Evolutionary conservation across 1,140 invertebrate species (phyloP).

Genomic region (Streblospio benedicti): DNA sequence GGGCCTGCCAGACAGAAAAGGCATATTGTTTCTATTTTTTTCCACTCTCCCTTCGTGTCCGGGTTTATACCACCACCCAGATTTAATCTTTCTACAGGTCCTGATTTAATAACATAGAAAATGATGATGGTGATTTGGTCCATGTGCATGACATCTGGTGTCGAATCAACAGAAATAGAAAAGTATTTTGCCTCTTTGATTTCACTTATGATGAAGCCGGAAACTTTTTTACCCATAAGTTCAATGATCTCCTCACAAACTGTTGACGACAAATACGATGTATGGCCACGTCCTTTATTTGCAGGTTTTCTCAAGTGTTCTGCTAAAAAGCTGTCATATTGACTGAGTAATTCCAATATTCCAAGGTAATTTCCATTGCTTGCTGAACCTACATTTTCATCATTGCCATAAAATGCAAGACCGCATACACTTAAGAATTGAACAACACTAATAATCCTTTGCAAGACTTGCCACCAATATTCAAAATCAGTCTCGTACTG

Average conservation of each 20-base stretch:
- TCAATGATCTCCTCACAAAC: slow-evolving; percentile 7
- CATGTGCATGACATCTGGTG: not conserved
- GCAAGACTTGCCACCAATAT: too few relatives aligned
- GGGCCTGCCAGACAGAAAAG: too few relatives aligned
- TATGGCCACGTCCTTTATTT: slow-evolving; percentile 1
- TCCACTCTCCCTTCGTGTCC: too few relatives aligned
- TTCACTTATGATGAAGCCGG: not conserved
- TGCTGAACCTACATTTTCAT: not conserved
- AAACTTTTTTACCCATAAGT: slow-evolving; percentile 6
- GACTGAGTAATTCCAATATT: not conserved
- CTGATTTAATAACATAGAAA: not conserved
- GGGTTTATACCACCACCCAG: too few relatives aligned
- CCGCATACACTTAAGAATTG: not conserved
- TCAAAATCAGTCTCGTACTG: too few relatives aligned
- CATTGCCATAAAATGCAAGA: not conserved
- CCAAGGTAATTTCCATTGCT: not conserved
- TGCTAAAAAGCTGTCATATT: not conserved
- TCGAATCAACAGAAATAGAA: slow-evolving; percentile 2
- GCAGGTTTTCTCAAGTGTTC: not conserved
- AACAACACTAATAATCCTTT: too few relatives aligned
- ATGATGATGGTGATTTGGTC: not conserved
- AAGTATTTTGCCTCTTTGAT: not conserved
- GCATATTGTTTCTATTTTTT: too few relatives aligned
- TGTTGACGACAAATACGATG: not conserved
- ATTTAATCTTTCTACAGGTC: slow-evolving; percentile 4